phyloP scores from a whole-genome alignment of 1,140 invertebrate genomes.

The Panagrolaimus sp. region DNA sequence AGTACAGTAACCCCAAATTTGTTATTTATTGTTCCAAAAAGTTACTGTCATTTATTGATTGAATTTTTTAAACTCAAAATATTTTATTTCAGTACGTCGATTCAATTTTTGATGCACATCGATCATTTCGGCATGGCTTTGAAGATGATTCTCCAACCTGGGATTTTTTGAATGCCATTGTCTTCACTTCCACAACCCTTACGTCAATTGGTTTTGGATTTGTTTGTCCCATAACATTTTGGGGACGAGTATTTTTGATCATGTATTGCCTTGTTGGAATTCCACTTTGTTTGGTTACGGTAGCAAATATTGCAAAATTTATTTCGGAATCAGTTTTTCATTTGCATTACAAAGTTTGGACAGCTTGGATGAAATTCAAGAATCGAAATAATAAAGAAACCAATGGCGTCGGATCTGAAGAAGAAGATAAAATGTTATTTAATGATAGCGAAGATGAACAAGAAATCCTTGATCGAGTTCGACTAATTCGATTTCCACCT shows the following conservation, averaged over 20 bases:
- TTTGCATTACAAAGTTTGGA: constrained; percentile 54
- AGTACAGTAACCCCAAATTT: too few relatives aligned
- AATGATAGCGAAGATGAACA: constrained; percentile 56
- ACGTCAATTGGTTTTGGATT: constrained; percentile 59
- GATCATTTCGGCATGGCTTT: constrained; percentile 53
- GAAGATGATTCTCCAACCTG: constrained; percentile 47
- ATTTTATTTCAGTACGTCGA: constrained; percentile 45
- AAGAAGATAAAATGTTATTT: constrained; percentile 45
- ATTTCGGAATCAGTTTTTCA: constrained; percentile 45
- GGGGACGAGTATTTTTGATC: constrained; percentile 54
- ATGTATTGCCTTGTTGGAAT: constrained; percentile 59
- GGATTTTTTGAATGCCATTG: constrained; percentile 56
- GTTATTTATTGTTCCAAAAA: too few relatives aligned
- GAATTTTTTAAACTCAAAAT: too few relatives aligned
- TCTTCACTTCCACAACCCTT: constrained; percentile 58
- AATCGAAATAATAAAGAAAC: constrained; percentile 34
- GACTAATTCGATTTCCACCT: constrained; percentile 55
- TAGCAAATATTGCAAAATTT: constrained; percentile 57
- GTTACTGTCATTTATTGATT: too few relatives aligned
- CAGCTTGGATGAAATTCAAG: constrained; percentile 45
- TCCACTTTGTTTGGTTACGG: constrained; percentile 56
- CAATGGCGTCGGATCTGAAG: background rate
- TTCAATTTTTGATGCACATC: constrained; percentile 51
- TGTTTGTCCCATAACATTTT: constrained; percentile 53
- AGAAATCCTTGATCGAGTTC: constrained; percentile 53